Base-by-base conservation (phyloP, 2,113 vertebrate genomes). In the Solea senegalensis region DNA sequence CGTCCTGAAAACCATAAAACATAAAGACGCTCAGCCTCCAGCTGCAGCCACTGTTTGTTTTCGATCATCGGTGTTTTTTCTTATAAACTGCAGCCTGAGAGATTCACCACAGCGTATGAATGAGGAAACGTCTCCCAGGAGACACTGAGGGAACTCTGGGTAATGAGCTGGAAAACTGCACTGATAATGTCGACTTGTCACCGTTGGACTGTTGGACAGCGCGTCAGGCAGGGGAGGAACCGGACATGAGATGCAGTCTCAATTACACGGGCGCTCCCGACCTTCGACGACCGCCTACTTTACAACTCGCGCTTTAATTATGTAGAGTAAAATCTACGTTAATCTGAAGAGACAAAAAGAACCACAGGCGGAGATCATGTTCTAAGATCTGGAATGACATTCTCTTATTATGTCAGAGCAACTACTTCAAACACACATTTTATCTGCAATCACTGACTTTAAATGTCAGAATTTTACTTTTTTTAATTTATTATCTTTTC, bases 161-260 rank as follows among this genome's bases (percentile, higher is more conserved):
- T 80, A 86, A 88, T 82, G 76, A 78, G 74, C 46, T 78, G 72
- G 67, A 86, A 86, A 88, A 81, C 49, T 48, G 73, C 62, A 82
- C 56, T 78, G 65, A 81, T 80, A 64, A 85, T 82, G 71, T 41
- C 67, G 74, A 71, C 46, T 21, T 16, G 15, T 50, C 72, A 51
- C 72, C 44, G 10, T 21, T 15, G 39, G 54, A 49, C 50, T 65
- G 62, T 68, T 56, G 63, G 44, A 74, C n/a, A n/a, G 11, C 14
- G 60, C 75, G 66, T 86, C 78, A 69, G 68, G 39, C 48, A 55
- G 8, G 1, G 8, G 1, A 76, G 82, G 60, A 81, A 83, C 76
- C 80, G 65, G 71, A 52, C 52, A 57, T n/a, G 44, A 73, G 70
- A 45, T 54, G 52, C 8, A 2, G 53, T 75, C 60, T 77, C 60